Evolutionary conservation across 2,888 invertebrate genomes (phyloP).

Genomic region (Catocala nupta): DNA sequence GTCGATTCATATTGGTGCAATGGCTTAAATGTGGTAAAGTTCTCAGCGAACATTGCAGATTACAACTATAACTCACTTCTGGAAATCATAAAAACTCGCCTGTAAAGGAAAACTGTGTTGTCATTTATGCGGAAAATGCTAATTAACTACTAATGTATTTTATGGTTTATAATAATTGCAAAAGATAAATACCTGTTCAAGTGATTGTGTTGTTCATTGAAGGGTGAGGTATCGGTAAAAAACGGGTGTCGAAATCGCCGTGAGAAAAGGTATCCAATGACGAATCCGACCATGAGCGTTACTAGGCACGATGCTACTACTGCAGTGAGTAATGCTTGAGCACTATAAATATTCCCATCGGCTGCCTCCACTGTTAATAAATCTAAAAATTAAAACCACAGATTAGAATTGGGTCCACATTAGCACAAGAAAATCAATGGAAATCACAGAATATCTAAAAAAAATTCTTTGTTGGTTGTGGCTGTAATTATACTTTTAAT

Average conservation of each 20-base stretch:
- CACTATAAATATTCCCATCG: conserved; percentile 91
- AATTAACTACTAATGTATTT: conserved; percentile 7
- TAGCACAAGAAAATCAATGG: too few relatives aligned
- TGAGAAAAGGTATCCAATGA: conserved; percentile 94
- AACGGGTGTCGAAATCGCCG: conserved; percentile 91
- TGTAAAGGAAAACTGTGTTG: conserved; percentile 63
- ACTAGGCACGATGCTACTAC: conserved; percentile 93
- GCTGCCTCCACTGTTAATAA: conserved; percentile 85
- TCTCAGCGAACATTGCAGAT: conserved; percentile 49
- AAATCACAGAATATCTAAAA: too few relatives aligned
- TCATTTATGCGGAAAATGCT: conserved; percentile 42
- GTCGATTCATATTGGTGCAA: conserved; percentile 37
- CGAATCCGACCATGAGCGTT: conserved; percentile 93
- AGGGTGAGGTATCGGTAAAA: conserved; percentile 91
- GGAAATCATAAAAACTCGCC: conserved; percentile 69
- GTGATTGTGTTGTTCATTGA: conserved; percentile 93
- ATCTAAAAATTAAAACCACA: conserved; percentile 59
- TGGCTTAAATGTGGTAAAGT: conserved; percentile 43
- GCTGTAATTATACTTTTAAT: conserved; percentile 1
- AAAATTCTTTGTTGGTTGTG: neutral
- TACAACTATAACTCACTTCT: conserved; percentile 63
- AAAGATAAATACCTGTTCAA: conserved; percentile 88
- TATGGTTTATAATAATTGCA: conserved; percentile 2
- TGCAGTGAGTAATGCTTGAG: conserved; percentile 93
- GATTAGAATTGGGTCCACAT: too few relatives aligned